Percentiles rank a stretch among this genome's conserved stretches.
phyloP scores from a whole-genome alignment of 2,113 vertebrate genomes.

The Ahaetulla prasina region DNA sequence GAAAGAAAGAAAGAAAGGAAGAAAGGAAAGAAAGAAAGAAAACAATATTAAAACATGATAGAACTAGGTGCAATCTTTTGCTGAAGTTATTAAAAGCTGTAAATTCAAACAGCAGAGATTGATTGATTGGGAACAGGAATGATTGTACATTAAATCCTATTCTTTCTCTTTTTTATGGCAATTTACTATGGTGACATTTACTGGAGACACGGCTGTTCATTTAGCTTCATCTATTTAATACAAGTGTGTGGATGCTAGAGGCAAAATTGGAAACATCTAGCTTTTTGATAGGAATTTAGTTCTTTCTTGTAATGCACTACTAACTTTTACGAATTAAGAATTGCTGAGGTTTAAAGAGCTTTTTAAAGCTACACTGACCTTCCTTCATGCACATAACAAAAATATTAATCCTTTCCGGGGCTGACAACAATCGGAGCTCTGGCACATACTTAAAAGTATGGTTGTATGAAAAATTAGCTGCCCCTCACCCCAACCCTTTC shows the following conservation, averaged over 20 bases:
- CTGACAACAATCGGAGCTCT: neutral
- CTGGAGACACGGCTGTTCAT: neutral
- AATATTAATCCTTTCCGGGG: neutral
- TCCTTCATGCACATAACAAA: neutral
- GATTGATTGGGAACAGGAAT: conserved; percentile 3
- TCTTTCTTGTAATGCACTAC: neutral
- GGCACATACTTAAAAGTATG: neutral
- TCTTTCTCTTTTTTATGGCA: neutral
- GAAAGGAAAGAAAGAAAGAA: no score
- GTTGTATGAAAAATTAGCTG: neutral
- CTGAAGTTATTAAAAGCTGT: neutral
- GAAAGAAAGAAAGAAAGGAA: no score
- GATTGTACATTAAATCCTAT: conserved; percentile 2
- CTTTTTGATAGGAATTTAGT: neutral
- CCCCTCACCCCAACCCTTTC: neutral
- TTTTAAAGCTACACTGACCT: neutral
- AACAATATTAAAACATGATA: neutral
- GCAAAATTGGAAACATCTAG: neutral
- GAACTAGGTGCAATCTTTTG: neutral
- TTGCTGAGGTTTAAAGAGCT: neutral
- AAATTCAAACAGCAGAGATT: neutral
- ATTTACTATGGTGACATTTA: conserved; percentile 16
- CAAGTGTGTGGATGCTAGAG: neutral
- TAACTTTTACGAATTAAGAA: neutral
- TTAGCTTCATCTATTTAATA: conserved; percentile 1